Evolutionary conservation across 2,888 invertebrate species (phyloP).

Genomic region (Euphydryas editha): DNA sequence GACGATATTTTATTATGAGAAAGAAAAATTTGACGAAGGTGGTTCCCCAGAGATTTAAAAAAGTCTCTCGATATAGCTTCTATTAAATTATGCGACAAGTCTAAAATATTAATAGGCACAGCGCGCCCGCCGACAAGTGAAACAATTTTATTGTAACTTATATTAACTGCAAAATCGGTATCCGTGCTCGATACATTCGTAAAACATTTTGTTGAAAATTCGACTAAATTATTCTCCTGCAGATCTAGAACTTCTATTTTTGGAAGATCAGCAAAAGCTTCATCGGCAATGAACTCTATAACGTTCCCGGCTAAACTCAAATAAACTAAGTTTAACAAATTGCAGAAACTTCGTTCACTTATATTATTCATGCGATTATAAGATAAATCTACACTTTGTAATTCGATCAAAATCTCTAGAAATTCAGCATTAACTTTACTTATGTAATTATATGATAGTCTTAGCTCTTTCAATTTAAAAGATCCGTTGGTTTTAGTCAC

Average conservation of each 20-base stretch:
- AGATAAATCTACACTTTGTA: constrained; percentile 89
- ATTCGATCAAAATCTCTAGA: constrained; percentile 85
- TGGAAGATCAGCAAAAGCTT: constrained; percentile 88
- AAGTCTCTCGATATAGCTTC: constrained; percentile 82
- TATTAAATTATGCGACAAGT: constrained; percentile 86
- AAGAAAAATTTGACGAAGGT: constrained; percentile 65
- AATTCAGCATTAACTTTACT: constrained; percentile 86
- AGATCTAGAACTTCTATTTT: constrained; percentile 88
- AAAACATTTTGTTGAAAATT: constrained; percentile 86
- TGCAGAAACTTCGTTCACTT: constrained; percentile 85
- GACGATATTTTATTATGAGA: constrained; percentile 82
- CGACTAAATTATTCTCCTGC: constrained; percentile 87
- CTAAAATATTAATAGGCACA: constrained; percentile 84
- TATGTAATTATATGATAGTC: constrained; percentile 91
- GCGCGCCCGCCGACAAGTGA: constrained; percentile 56
- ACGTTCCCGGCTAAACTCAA: constrained; percentile 91
- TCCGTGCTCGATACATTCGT: constrained; percentile 85
- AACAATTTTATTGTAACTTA: constrained; percentile 86
- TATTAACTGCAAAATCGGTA: constrained; percentile 86
- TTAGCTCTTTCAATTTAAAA: constrained; percentile 88
- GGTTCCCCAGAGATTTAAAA: constrained; percentile 71
- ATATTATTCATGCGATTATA: constrained; percentile 88
- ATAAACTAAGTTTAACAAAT: constrained; percentile 88
- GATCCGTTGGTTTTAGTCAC: constrained; percentile 67
- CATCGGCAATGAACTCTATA: constrained; percentile 85